These are phyloP conservation scores for Odontesthes bonariensis DNA, from an alignment of 2,113 vertebrate species.

Conservation along the genomic window DNA sequence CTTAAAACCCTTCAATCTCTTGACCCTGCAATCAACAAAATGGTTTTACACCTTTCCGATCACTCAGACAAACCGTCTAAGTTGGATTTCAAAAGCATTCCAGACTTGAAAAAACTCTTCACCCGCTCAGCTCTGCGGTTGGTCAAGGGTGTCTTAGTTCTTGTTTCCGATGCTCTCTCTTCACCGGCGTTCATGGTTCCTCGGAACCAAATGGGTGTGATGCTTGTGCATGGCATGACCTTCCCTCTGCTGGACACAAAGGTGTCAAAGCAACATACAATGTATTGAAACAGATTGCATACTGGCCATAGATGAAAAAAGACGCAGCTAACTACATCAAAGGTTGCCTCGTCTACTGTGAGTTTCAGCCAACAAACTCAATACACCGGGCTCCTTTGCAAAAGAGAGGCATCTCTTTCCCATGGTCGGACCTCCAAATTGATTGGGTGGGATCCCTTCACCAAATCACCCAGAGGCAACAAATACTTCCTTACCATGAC, in stretches of 20 bases:
- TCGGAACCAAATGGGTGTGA: not conserved
- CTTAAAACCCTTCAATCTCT: no score
- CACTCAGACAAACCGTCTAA: no score
- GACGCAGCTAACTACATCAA: not conserved
- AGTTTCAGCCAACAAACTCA: not conserved
- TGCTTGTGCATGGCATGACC: not conserved
- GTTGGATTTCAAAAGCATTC: no score
- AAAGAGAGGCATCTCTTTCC: not conserved
- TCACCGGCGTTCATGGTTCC: not conserved
- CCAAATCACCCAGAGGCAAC: no score
- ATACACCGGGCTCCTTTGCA: not conserved
- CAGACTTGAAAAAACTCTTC: no score
- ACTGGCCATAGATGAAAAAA: not conserved
- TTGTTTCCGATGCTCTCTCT: not conserved
- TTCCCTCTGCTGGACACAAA: not conserved
- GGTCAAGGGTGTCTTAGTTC: not conserved
- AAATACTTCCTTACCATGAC: no score
- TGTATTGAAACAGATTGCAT: not conserved
- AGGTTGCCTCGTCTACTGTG: not conserved
- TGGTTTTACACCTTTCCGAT: no score
- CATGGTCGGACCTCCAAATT: not conserved
- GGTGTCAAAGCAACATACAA: not conserved
- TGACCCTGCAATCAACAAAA: no score
- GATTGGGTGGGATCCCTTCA: no score
- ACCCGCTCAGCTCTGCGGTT: not conserved